Conservation (phyloP, 53 echinoderm and acorn worm genomes). For the Apostichopus leukothele region DNA sequence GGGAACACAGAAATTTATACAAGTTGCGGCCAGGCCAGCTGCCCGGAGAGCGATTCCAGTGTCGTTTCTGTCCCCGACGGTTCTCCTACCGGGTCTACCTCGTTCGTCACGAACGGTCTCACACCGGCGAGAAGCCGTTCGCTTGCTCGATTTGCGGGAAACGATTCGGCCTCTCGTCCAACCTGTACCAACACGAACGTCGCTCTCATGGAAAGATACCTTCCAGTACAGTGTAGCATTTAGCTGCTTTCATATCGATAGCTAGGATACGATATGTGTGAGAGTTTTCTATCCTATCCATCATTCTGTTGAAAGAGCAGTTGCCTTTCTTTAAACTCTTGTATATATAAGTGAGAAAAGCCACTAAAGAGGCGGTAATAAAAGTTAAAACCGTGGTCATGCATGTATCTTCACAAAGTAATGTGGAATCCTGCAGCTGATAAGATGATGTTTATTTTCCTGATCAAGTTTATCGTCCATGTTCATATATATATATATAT, state of each 20-base stretch:
- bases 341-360: too few species aligned
- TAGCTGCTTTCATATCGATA: not conserved
- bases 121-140: conserved; percentile 25
- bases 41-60: conserved; percentile 18
- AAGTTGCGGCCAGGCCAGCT: not conserved
- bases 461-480: not conserved
- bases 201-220: not conserved
- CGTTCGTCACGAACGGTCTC: conserved; percentile 13
- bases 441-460: too few species aligned
- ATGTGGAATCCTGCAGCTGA: too few species aligned
- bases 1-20: not conserved
- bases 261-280: too few species aligned
- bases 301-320: too few species aligned
- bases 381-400: too few species aligned
- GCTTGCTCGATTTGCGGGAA: conserved; percentile 8
- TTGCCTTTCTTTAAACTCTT: too few species aligned
- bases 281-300: too few species aligned
- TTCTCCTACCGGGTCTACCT: conserved; percentile 17
- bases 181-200: not conserved
- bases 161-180: conserved; percentile 10
- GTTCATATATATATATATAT: not conserved
- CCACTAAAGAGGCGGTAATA: too few species aligned
- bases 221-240: not conserved
- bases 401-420: too few species aligned
- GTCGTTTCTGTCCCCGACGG: conserved; percentile 15